Base-by-base conservation (phyloP, 2,888 invertebrate genomes). In the Eilema sororculum region DNA sequence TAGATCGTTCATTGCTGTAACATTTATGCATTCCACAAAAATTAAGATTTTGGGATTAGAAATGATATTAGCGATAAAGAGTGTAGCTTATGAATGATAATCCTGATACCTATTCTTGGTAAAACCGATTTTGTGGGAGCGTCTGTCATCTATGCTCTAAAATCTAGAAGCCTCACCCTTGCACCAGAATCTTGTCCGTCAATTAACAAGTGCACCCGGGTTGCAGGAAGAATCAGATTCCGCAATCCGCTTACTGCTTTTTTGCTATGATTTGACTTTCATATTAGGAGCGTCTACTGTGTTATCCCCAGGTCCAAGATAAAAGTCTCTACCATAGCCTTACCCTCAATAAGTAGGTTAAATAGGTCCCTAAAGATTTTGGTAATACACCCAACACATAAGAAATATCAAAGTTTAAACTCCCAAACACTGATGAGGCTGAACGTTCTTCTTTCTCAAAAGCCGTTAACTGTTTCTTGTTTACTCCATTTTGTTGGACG, bases 401-500 rank as follows among this genome's bases (percentile, higher is more conserved):
- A 22, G 22, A 12, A 24, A 0, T 22, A 9, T 30, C 3, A 13
- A 12, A 58, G 24, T 13, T 57, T n/a, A 8, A 56, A 65, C 22
- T 62, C 33, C 25, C 25, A 62, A 62, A 62, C 30, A 41, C 41
- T 30, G 41, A n/a, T 52, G n/a, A 28, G 46, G n/a, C 33, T 37
- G 33, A 37, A 37, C 16, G 60, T 59, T 28, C 28, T 22, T 12
- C 22, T 65, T 33, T 56, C 52, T 46, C 59, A 28, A 52, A 28
- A 25, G 22, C 30, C 22, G 41, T 30, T 22, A n/a, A 20, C 33
- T n/a, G 63, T 65, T 56, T 56, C 66, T 58, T 79, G 65, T 77
- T 76, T 75, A 69, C 75, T 72, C 78, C 76, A 76, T 71, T 41
- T 78, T 73, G 37, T 69, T 76, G 72, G 78, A 68, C 72, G 64